Conservation (phyloP, 2,888 invertebrate species). For the Muscina levida region DNA sequence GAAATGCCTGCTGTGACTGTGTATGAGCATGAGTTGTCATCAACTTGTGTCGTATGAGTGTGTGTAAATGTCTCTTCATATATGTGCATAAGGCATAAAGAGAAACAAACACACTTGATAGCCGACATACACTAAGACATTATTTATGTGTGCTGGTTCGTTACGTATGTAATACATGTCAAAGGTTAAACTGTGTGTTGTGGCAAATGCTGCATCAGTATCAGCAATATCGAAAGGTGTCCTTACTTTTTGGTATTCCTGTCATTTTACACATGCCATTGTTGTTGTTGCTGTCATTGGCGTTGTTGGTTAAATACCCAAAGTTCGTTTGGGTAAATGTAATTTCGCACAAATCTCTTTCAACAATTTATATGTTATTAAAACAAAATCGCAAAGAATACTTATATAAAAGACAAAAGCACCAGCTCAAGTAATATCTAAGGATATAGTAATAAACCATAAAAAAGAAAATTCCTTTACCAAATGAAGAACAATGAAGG, state of each 20-base stretch:
- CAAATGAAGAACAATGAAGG: constrained; percentile 8
- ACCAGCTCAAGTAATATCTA: background rate
- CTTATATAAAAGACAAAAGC: background rate
- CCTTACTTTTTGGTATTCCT: background rate
- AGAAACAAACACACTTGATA: too few relatives aligned
- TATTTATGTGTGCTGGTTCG: background rate
- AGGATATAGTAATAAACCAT: constrained; percentile 22
- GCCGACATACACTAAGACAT: background rate
- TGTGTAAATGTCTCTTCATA: too few relatives aligned
- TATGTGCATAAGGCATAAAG: too few relatives aligned
- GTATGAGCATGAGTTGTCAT: background rate
- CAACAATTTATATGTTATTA: constrained; percentile 5
- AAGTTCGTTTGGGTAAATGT: constrained; percentile 27
- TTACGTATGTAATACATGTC: constrained; percentile 25
- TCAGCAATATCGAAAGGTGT: background rate
- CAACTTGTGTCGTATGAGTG: background rate
- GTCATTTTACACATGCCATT: background rate
- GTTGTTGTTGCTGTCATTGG: background rate
- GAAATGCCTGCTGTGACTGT: constrained; percentile 44
- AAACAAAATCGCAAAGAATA: constrained; percentile 13
- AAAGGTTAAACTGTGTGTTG: constrained; percentile 45
- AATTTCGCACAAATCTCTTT: constrained; percentile 2
- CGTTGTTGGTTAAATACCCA: constrained; percentile 10
- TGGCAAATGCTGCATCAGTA: constrained; percentile 33
- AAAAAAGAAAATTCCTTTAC: background rate